Evolutionary conservation across 2,888 invertebrate genomes (phyloP), one percentile per base, ranked within the genome.

Genomic region (Xestia xanthographa): DNA sequence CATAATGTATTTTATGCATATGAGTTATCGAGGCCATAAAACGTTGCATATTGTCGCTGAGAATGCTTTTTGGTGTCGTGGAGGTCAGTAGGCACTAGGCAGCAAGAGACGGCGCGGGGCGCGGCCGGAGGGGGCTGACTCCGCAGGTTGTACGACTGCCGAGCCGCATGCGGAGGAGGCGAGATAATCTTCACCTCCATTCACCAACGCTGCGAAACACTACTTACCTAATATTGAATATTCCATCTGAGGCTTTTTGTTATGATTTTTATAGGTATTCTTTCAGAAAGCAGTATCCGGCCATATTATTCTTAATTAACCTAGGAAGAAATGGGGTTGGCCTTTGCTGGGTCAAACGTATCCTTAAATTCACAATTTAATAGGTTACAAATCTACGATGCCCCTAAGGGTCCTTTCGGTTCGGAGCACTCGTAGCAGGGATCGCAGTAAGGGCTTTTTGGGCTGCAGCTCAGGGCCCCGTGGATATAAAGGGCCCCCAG

Each of bases 21-120:
- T 84, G 87, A 88, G 84, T 82, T 89, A 91, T 92, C 90, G 92
- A 93, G 92, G 93, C 89, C 93, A 89, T 89, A 88, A 87, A 90
- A 88, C 89, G 90, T 89, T 92, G 92, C 89, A 86, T 85, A 84
- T 85, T 90, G 83, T 89, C 86, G 91, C 89, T 92, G 92, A 92
- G 93, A 93, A 91, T 89, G 90, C 87, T 91, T 91, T 92, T 92
- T 90, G 88, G 88, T 90, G 88, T 83, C 87, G 75, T 80, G 90
- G 91, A 92, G 93, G 94, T 91, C 91, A 91, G 88, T 88, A 86
- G 87, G 87, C 82, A 88, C 82, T 88, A 86, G 86, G 86, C 83
- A 88, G 82, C 71, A 74, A 73, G 70, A 77, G 78, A 83, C 45
- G 74, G 78, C 73, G 86, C 67, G 86, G 86, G 66, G 86, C 72